Conservation (phyloP, 2,113 vertebrate genomes). For the Pungitius pungitius region DNA sequence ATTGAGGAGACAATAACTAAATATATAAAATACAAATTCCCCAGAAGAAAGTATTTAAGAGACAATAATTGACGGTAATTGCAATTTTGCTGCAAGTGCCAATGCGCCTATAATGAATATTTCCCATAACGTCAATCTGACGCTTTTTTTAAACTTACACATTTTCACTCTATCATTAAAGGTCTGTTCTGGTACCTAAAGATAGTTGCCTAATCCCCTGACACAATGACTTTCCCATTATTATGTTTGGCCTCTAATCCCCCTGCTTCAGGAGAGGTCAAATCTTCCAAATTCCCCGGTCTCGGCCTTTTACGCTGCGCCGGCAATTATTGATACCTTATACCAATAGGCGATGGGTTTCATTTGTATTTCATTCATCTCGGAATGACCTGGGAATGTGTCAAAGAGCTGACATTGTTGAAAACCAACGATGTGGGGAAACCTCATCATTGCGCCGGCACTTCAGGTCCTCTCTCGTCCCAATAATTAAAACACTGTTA, state of each 20-base stretch:
- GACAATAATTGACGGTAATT: neutral
- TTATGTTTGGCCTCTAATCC: constrained; percentile 63
- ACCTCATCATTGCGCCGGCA: constrained; percentile 71
- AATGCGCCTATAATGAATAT: neutral
- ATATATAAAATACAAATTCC: neutral
- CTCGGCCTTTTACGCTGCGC: constrained; percentile 39
- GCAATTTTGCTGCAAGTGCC: neutral
- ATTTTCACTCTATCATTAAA: constrained; percentile 35
- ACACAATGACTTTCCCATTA: constrained; percentile 70
- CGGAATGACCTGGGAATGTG: constrained; percentile 70
- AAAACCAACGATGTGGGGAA: constrained; percentile 77
- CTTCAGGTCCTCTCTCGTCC: constrained; percentile 42
- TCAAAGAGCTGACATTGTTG: constrained; percentile 78
- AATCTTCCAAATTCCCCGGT: constrained; percentile 64
- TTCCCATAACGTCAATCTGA: constrained; percentile 20
- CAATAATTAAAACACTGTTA: constrained; percentile 77
- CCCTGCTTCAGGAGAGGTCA: constrained; percentile 69
- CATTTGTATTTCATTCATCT: constrained; percentile 73
- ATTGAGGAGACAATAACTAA: neutral
- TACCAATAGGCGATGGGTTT: constrained; percentile 73
- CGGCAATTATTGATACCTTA: constrained; percentile 74
- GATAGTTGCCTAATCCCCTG: constrained; percentile 74
- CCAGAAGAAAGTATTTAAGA: neutral
- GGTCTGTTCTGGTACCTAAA: constrained; percentile 52
- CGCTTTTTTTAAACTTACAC: constrained; percentile 25